phyloP scores from a whole-genome alignment of 1,140 invertebrate genomes.

The Leptinotarsa texana region DNA sequence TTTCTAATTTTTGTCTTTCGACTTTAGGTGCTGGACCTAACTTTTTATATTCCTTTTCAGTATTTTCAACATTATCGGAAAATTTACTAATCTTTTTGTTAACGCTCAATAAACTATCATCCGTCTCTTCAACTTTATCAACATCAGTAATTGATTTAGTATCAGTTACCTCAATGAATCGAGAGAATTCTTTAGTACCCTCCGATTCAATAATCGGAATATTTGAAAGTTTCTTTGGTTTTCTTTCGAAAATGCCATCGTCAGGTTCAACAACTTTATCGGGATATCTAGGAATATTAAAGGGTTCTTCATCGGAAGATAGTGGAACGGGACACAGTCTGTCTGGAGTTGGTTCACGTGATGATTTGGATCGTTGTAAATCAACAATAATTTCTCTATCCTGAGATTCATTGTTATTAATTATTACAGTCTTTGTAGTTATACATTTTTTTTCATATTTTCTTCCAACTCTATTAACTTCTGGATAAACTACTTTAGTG shows the following conservation, averaged over 20 bases:
- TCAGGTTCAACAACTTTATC: conserved; percentile 73
- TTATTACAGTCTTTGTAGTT: conserved; percentile 53
- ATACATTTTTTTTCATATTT: conserved; percentile 43
- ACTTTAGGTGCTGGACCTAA: conserved; percentile 53
- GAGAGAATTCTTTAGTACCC: conserved; percentile 54
- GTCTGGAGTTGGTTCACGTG: conserved; percentile 71
- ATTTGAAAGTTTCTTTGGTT: conserved; percentile 58
- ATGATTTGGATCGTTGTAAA: conserved; percentile 70
- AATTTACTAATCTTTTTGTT: conserved; percentile 69
- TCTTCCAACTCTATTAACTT: not conserved
- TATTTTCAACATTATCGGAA: conserved; percentile 61
- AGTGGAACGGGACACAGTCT: conserved; percentile 67
- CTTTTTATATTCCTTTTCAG: conserved; percentile 47
- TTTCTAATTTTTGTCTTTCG: conserved; percentile 53
- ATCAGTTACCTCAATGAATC: conserved; percentile 61
- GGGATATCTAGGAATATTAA: conserved; percentile 68
- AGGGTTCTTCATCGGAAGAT: conserved; percentile 59
- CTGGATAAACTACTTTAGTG: not conserved
- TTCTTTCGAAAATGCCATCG: conserved; percentile 58
- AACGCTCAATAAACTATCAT: conserved; percentile 67
- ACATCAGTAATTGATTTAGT: conserved; percentile 52
- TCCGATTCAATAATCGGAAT: conserved; percentile 48
- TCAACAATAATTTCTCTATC: conserved; percentile 63
- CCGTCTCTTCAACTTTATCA: conserved; percentile 56
- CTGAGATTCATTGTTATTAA: conserved; percentile 45